A percentile compares a stretch with the other conserved stretches of the same genome.
phyloP scores from a whole-genome alignment of 2,113 vertebrate species.

The Sylvietta virens region DNA sequence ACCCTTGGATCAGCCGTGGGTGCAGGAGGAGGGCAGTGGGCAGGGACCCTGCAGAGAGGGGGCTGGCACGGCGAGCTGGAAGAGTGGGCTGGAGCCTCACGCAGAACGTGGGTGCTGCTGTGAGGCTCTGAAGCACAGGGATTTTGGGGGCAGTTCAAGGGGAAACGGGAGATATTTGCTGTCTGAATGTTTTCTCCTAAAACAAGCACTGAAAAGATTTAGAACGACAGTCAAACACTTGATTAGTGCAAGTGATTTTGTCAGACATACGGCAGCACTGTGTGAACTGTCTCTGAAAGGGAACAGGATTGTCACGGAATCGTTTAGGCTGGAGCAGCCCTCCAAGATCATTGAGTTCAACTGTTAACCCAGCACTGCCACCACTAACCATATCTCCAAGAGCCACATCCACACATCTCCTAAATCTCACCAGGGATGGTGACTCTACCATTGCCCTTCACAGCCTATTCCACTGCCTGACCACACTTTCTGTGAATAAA shows the following conservation, averaged over 20 bases:
- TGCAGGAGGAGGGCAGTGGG: background rate
- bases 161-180: background rate
- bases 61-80: fast-evolving
- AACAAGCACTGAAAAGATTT: background rate
- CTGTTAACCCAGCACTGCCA: background rate
- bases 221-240: background rate
- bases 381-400: background rate
- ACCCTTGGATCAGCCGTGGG: fast-evolving
- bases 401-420: background rate
- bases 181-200: background rate
- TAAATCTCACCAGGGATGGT: background rate
- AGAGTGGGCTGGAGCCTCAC: background rate
- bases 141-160: background rate
- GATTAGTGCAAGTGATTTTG: background rate
- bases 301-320: background rate
- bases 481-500: background rate
- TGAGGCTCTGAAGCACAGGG: background rate
- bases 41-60: background rate
- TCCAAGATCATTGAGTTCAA: background rate
- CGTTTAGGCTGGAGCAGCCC: background rate
- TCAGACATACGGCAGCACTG: background rate
- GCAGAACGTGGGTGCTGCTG: background rate
- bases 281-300: background rate
- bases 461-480: background rate
- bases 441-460: background rate